A percentile compares a stretch with the other conserved stretches of the same genome.
phyloP scores from a whole-genome alignment of 1,140 invertebrate genomes.

The Aphelenchoides fujianensis region DNA sequence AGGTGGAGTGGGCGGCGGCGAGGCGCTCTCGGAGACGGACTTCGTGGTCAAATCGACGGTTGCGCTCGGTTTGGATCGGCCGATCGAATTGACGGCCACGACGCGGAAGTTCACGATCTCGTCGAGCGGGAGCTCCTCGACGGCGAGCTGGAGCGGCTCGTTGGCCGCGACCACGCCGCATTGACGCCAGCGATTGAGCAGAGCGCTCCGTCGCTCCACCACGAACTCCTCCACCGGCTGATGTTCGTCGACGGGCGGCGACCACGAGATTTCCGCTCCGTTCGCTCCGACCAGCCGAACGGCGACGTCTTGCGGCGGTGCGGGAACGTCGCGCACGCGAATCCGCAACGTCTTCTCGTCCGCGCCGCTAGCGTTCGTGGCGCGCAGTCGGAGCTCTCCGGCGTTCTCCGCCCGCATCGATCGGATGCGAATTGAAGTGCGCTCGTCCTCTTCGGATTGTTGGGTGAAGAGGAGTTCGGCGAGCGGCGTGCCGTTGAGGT shows the following conservation, averaged over 20 bases:
- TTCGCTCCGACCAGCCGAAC: constrained; percentile 28
- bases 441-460: constrained; percentile 13
- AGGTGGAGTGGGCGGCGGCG: too few species aligned
- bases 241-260: constrained; percentile 34
- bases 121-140: constrained; percentile 78
- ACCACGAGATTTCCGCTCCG: constrained; percentile 45
- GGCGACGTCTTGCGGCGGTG: constrained; percentile 36
- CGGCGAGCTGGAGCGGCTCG: constrained; percentile 14
- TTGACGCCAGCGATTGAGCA: constrained; percentile 53
- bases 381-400: constrained; percentile 28
- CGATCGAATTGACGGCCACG: constrained; percentile 93
- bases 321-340: constrained; percentile 50
- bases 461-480: constrained; percentile 11
- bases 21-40: neutral
- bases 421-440: constrained; percentile 8
- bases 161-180: constrained; percentile 40
- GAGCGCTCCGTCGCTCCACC: constrained; percentile 55
- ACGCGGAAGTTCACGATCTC: constrained; percentile 93
- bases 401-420: constrained; percentile 20
- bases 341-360: constrained; percentile 36
- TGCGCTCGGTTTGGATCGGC: constrained; percentile 71
- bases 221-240: constrained; percentile 49
- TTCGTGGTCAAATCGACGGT: constrained; percentile 72
- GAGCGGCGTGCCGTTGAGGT: constrained; percentile 27
- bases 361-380: constrained; percentile 39